Conservation (phyloP, 2,113 vertebrate genomes). For the Motacilla tschutschensis region DNA sequence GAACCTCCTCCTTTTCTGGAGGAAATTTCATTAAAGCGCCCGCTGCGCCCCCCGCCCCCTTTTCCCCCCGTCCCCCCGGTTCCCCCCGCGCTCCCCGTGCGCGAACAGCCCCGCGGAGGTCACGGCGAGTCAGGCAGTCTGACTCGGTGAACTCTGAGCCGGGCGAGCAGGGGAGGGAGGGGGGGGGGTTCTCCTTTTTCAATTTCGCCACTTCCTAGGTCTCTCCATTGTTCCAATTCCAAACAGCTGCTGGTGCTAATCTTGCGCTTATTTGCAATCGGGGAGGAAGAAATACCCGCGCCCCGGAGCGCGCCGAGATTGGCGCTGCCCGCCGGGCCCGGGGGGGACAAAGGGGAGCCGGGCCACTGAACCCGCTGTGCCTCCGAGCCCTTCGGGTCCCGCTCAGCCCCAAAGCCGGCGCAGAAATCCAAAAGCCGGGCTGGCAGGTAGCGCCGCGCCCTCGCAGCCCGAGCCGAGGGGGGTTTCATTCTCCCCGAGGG, state of each 20-base stretch:
- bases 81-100: neutral
- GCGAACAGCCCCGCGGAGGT: conserved; percentile 31
- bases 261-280: conserved; percentile 72
- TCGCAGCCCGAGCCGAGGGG: neutral
- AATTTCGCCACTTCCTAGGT: conserved; percentile 73
- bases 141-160: conserved; percentile 66
- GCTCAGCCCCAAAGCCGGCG: neutral
- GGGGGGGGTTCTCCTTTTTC: conserved; percentile 15
- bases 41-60: neutral
- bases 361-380: conserved; percentile 48
- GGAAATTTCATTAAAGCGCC: conserved; percentile 41
- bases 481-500: neutral
- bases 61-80: neutral
- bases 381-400: conserved; percentile 28
- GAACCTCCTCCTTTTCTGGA: neutral
- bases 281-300: conserved; percentile 56
- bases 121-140: conserved; percentile 50
- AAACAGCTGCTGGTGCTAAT: conserved; percentile 76
- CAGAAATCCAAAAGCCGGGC: conserved; percentile 8
- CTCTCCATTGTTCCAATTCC: conserved; percentile 72
- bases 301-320: conserved; percentile 44
- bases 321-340: conserved; percentile 5
- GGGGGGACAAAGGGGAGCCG: neutral
- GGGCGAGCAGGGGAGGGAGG: conserved; percentile 29
- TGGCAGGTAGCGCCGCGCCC: neutral